Conservation (phyloP, 1,140 invertebrate genomes). For the Onthophagus taurus region DNA sequence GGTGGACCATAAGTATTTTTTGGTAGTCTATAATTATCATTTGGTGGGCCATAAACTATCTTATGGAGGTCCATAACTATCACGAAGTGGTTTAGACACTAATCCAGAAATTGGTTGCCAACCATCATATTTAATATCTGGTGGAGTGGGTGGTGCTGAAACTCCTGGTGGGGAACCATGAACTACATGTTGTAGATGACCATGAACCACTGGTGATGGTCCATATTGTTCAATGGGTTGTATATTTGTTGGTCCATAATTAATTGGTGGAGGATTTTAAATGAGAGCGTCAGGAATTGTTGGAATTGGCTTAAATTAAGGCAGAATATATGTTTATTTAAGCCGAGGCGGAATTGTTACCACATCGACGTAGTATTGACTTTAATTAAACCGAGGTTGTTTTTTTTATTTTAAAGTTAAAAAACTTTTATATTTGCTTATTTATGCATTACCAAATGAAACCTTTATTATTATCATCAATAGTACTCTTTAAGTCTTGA, state of each 20-base stretch:
- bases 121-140: slow-evolving; percentile 69
- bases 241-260: slow-evolving; percentile 39
- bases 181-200: slow-evolving; percentile 38
- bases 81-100: slow-evolving; percentile 34
- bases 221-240: slow-evolving; percentile 28
- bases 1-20: slow-evolving; percentile 23
- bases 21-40: slow-evolving; percentile 17
- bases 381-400: too few relatives aligned
- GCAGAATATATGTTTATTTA: too few relatives aligned
- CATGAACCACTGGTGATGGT: too few relatives aligned
- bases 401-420: too few relatives aligned
- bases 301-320: too few relatives aligned
- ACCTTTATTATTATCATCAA: too few relatives aligned
- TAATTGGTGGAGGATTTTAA: slow-evolving; percentile 32
- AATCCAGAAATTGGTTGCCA: slow-evolving; percentile 72
- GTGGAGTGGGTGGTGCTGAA: slow-evolving; percentile 61
- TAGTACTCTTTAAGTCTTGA: too few relatives aligned
- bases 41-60: slow-evolving; percentile 11
- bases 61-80: slow-evolving; percentile 33
- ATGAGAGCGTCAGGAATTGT: too few relatives aligned
- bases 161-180: slow-evolving; percentile 52
- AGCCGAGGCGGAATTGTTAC: too few relatives aligned
- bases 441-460: too few relatives aligned
- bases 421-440: too few relatives aligned
- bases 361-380: too few relatives aligned